These are phyloP conservation scores for Caenorhabditis inopinata DNA, from an alignment of 1,140 invertebrate genomes.

Conservation along the genomic window DNA sequence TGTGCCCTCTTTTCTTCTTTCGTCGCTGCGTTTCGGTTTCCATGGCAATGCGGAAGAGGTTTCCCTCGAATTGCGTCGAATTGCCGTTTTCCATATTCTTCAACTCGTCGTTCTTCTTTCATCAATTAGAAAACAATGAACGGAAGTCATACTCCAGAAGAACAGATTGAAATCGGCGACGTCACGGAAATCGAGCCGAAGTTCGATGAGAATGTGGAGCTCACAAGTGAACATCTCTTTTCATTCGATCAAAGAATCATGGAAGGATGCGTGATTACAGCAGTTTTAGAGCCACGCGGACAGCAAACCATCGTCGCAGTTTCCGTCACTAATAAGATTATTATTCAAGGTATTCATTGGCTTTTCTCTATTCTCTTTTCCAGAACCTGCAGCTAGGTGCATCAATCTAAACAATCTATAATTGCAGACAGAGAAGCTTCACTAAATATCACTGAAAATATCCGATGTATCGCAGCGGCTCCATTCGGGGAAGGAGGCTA, in stretches of 20 bases:
- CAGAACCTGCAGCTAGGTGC: too few relatives aligned
- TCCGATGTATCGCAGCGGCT: constrained; percentile 34
- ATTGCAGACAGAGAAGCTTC: constrained; percentile 30
- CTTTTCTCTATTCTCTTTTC: too few relatives aligned
- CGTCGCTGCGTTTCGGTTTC: neutral
- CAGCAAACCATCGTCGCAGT: constrained; percentile 19
- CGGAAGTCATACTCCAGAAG: neutral
- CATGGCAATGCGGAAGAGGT: neutral
- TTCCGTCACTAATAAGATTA: constrained; percentile 28
- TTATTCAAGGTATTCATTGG: constrained; percentile 5
- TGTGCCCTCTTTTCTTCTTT: neutral
- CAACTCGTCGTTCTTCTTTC: neutral
- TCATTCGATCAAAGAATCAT: constrained; percentile 1
- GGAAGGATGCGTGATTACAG: neutral
- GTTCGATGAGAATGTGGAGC: neutral
- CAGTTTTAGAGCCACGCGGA: neutral
- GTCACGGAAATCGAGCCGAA: neutral
- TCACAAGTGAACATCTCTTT: neutral
- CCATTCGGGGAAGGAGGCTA: constrained; percentile 17
- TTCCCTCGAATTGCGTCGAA: neutral
- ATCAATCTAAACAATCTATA: neutral
- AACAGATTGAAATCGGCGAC: neutral
- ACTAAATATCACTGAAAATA: constrained; percentile 38
- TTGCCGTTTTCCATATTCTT: neutral
- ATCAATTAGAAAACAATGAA: neutral